Conservation (phyloP, 2,113 vertebrate genomes). For the Pollimyrus isidori region DNA sequence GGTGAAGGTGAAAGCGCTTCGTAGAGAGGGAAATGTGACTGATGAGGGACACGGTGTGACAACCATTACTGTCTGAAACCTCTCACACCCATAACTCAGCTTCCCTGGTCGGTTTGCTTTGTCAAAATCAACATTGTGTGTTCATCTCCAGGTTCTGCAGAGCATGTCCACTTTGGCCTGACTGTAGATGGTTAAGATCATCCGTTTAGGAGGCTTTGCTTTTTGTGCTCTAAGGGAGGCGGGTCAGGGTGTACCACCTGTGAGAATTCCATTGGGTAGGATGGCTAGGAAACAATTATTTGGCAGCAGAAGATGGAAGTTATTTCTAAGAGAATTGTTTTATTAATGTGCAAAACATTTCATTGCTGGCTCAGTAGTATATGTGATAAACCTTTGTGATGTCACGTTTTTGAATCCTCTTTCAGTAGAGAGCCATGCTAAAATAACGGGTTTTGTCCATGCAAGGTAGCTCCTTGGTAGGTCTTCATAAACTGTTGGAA, state of each 20-base stretch:
- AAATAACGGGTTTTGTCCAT: neutral
- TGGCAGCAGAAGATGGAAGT: neutral
- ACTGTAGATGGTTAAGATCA: neutral
- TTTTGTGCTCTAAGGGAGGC: neutral
- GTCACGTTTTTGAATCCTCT: neutral
- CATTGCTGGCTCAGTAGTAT: neutral
- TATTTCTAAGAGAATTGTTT: neutral
- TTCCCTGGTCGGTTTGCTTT: too few relatives aligned
- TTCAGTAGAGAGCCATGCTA: neutral
- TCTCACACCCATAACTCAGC: neutral
- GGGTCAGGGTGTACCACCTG: too few relatives aligned
- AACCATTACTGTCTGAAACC: neutral
- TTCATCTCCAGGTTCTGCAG: neutral
- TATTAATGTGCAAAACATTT: neutral
- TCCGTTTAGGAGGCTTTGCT: neutral
- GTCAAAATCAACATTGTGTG: neutral
- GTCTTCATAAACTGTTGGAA: neutral
- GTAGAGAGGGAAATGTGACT: neutral
- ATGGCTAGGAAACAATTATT: neutral
- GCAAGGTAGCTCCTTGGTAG: neutral
- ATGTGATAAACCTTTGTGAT: neutral
- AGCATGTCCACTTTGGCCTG: neutral
- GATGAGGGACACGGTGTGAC: neutral
- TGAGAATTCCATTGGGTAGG: neutral
- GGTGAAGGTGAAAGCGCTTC: neutral